Conservation (phyloP, 1,140 invertebrate species). For the Lamellibrachia luymesi region DNA sequence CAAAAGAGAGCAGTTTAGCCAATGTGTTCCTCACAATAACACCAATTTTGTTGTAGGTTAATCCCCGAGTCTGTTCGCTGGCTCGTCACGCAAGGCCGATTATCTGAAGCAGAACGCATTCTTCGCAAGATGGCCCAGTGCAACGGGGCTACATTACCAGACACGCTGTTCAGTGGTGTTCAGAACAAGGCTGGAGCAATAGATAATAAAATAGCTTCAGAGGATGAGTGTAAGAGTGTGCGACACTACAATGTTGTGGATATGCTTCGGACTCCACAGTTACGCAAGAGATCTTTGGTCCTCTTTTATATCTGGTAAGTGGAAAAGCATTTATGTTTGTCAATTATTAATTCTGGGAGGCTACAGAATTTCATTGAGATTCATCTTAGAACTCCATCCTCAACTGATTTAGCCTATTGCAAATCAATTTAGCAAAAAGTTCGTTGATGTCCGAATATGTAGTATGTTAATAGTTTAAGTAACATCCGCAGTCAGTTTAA, state of each 20-base stretch:
- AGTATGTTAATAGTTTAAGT: too few species aligned
- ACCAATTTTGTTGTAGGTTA: slow-evolving; percentile 21
- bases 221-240: background rate
- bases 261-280: slow-evolving; percentile 69
- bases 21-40: too few species aligned
- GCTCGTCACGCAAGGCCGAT: slow-evolving; percentile 26
- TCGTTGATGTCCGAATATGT: too few species aligned
- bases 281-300: slow-evolving; percentile 70
- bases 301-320: slow-evolving; percentile 71
- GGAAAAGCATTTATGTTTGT: background rate
- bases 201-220: background rate
- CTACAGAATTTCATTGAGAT: too few species aligned
- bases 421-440: too few species aligned
- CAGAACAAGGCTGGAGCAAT: background rate
- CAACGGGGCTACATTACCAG: background rate
- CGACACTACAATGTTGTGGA: slow-evolving; percentile 38
- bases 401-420: too few species aligned
- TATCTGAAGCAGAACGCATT: slow-evolving; percentile 28
- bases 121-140: slow-evolving; percentile 23
- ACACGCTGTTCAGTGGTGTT: background rate
- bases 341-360: too few species aligned
- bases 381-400: too few species aligned
- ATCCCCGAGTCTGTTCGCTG: slow-evolving; percentile 34
- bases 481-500: too few species aligned
- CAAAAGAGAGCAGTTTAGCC: too few species aligned